phyloP scores from a whole-genome alignment of 2,797 vertebrate genomes.

The Enoplosus armatus region DNA sequence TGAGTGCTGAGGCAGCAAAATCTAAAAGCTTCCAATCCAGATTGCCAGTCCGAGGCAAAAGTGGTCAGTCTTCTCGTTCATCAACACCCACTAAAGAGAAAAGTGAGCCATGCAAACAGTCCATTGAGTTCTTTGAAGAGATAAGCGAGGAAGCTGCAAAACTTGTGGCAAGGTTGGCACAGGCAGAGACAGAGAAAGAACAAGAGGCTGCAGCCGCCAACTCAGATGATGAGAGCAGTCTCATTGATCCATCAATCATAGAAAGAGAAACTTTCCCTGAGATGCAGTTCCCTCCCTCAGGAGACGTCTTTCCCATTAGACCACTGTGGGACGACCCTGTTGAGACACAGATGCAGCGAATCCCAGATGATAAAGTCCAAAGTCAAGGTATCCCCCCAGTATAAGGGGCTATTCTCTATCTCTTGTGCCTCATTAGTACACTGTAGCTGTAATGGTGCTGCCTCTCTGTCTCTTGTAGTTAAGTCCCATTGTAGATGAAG shows the following conservation, averaged over 20 bases:
- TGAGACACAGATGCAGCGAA: conserved; percentile 99
- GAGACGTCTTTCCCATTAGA: conserved; percentile 98
- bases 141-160: conserved; percentile 98
- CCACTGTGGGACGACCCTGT: conserved; percentile 98
- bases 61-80: conserved; percentile 73
- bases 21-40: conserved; percentile 92
- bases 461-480: conserved; percentile 89
- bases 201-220: conserved; percentile 75
- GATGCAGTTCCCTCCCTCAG: conserved; percentile 92
- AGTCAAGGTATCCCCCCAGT: conserved; percentile 97
- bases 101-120: conserved; percentile 89
- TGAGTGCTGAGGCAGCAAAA: conserved; percentile 84
- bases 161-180: conserved; percentile 93
- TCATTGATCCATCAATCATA: conserved; percentile 94
- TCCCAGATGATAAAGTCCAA: conserved; percentile 96
- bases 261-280: conserved; percentile 93
- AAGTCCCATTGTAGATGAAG: conserved; percentile 78
- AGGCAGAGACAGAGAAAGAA: conserved; percentile 93
- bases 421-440: conserved; percentile 91
- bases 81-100: conserved; percentile 88
- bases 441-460: conserved; percentile 86
- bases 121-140: conserved; percentile 95
- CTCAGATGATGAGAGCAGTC: conserved; percentile 95
- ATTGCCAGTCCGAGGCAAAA: conserved; percentile 92
- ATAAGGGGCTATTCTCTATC: conserved; percentile 91